Evolutionary conservation across 1,140 invertebrate genomes (phyloP).

Genomic region (Triops cancriformis): DNA sequence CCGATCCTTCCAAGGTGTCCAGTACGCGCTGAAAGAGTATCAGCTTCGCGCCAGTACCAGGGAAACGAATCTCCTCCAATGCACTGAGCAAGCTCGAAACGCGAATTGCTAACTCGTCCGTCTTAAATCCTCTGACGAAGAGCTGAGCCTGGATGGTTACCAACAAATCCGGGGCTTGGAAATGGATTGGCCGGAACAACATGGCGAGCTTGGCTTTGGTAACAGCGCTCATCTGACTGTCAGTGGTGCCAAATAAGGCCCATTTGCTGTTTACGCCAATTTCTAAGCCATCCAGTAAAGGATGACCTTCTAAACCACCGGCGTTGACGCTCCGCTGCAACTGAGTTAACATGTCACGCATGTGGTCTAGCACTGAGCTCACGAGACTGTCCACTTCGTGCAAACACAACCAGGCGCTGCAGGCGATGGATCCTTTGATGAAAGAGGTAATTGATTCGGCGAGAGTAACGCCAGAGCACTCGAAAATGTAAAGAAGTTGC

Average conservation of each 20-base stretch:
- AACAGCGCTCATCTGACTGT: background rate
- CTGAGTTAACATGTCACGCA: slow-evolving; percentile 15
- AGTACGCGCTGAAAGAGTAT: background rate
- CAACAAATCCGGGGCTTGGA: background rate
- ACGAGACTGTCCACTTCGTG: background rate
- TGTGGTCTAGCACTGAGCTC: background rate
- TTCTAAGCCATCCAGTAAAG: background rate
- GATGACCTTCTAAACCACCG: background rate
- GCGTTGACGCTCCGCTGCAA: background rate
- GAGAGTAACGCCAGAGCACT: background rate
- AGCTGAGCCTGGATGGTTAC: background rate
- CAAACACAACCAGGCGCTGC: slow-evolving; percentile 17
- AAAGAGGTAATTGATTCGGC: background rate
- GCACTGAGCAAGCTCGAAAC: background rate
- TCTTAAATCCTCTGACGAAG: background rate
- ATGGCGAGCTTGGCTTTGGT: background rate
- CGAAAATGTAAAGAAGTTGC: background rate
- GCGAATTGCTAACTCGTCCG: background rate
- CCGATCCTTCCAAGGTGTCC: background rate
- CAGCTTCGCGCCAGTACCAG: background rate
- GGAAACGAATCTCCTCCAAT: background rate
- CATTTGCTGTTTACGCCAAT: background rate
- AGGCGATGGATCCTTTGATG: background rate
- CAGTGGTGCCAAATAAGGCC: background rate
- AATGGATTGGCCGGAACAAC: background rate